These are phyloP conservation scores for Enteromius treurensis DNA, from an alignment of 2,797 vertebrate species.

Conservation along the genomic window DNA sequence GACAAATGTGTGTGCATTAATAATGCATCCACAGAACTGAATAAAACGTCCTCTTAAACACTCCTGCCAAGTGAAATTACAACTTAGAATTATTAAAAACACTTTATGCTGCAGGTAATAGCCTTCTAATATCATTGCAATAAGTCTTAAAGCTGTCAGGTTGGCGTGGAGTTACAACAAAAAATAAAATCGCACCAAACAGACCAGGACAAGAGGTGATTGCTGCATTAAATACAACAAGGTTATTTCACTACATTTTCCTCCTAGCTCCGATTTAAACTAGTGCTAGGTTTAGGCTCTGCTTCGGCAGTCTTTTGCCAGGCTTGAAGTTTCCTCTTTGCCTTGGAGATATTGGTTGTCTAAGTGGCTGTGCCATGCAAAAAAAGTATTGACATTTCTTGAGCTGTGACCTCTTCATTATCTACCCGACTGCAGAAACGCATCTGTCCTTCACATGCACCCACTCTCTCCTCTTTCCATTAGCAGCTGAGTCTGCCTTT, in stretches of 20 bases:
- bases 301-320: not conserved
- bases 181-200: not conserved
- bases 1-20: slow-evolving; percentile 36
- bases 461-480: not conserved
- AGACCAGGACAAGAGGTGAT: not conserved
- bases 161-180: not conserved
- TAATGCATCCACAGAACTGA: slow-evolving; percentile 40
- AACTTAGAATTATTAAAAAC: not conserved
- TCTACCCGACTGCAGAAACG: not conserved
- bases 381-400: slow-evolving; percentile 38
- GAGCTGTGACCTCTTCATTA: slow-evolving; percentile 29
- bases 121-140: not conserved
- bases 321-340: not conserved
- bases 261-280: not conserved
- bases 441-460: not conserved
- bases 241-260: not conserved
- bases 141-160: not conserved
- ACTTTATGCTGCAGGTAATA: not conserved
- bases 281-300: not conserved
- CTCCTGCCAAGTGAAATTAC: not conserved
- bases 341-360: slow-evolving; percentile 21
- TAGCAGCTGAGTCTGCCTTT: slow-evolving; percentile 31
- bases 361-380: slow-evolving; percentile 17
- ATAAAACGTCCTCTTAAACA: not conserved
- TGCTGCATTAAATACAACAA: not conserved